A percentile compares a stretch with the other conserved stretches of the same genome.
These are phyloP conservation scores for Drosophila trapezifrons DNA, from an alignment of 1,140 invertebrate genomes.

Conservation along the genomic window DNA sequence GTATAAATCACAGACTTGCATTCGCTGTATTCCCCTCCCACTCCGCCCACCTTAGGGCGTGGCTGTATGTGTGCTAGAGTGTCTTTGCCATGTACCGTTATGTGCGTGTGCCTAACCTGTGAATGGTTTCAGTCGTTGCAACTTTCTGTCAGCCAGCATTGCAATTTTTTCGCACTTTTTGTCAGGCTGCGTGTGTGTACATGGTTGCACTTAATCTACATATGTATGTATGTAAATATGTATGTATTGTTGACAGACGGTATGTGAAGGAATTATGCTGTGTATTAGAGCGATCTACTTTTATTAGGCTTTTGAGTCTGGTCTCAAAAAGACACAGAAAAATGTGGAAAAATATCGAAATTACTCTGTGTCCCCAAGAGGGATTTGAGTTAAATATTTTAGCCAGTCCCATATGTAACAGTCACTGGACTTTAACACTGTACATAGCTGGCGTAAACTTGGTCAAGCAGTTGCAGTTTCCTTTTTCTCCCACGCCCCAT, in stretches of 20 bases:
- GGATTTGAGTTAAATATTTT: not conserved
- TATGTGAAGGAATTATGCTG: conserved; percentile 13
- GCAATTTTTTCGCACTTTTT: conserved; percentile 39
- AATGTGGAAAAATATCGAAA: not conserved
- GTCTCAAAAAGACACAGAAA: not conserved
- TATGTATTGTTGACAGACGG: not conserved
- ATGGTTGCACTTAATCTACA: conserved; percentile 9
- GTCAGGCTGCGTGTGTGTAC: conserved; percentile 1
- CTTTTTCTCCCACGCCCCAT: not conserved
- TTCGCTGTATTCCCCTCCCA: conserved; percentile 20
- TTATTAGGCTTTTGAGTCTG: not conserved
- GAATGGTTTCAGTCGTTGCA: conserved; percentile 44
- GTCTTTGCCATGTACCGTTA: conserved; percentile 36
- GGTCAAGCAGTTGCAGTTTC: conserved; percentile 24
- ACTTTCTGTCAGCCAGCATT: conserved; percentile 28
- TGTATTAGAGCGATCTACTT: not conserved
- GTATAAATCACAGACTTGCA: conserved; percentile 76
- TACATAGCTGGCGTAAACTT: conserved; percentile 28
- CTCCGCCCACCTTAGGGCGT: conserved; percentile 41
- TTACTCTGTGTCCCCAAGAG: not conserved
- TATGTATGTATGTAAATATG: not conserved
- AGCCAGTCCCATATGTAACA: not conserved
- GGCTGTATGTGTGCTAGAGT: conserved; percentile 23
- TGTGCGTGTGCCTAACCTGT: conserved; percentile 55
- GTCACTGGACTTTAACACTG: not conserved